Percentiles rank a stretch among this genome's conserved stretches.
Conservation (phyloP, 2,888 invertebrate genomes). For the Nemapogon koenigi region DNA sequence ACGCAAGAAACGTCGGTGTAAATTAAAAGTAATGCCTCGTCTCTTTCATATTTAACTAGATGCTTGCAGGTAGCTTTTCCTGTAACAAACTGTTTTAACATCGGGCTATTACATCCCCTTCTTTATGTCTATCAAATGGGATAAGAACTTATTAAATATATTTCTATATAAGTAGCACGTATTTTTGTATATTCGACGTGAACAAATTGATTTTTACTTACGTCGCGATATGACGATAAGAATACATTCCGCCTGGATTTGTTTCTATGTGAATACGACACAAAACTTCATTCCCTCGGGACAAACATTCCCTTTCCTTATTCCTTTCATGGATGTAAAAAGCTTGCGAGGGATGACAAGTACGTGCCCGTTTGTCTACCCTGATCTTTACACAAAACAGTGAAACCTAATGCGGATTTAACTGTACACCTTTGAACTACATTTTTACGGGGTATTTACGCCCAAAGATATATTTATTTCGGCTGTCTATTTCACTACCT, state of each 20-base stretch:
- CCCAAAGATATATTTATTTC: too few relatives aligned
- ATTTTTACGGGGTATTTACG: slow-evolving; percentile 5
- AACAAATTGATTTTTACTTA: not conserved
- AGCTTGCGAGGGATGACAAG: slow-evolving; percentile 22
- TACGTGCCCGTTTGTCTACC: slow-evolving; percentile 17
- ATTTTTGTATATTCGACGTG: too few relatives aligned
- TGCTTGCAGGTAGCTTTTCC: slow-evolving; percentile 19
- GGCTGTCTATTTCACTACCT: too few relatives aligned
- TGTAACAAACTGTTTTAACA: slow-evolving; percentile 4
- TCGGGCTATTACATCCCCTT: slow-evolving; percentile 5
- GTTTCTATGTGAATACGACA: slow-evolving; percentile 23
- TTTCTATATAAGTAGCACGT: too few relatives aligned
- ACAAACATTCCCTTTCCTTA: slow-evolving; percentile 23
- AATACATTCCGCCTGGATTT: slow-evolving; percentile 17
- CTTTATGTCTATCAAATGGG: not conserved
- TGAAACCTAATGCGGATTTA: slow-evolving; percentile 16
- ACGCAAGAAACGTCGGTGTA: slow-evolving; percentile 40
- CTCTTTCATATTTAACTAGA: slow-evolving; percentile 60
- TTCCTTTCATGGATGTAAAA: slow-evolving; percentile 24
- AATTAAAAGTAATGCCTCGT: slow-evolving; percentile 58
- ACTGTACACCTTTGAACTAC: slow-evolving; percentile 2
- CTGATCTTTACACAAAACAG: slow-evolving; percentile 20
- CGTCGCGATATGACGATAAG: not conserved
- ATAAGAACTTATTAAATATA: too few relatives aligned
- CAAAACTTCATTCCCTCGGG: slow-evolving; percentile 24